Base-by-base conservation (phyloP, 2,797 vertebrate genomes). In the Austrolebias charrua region DNA sequence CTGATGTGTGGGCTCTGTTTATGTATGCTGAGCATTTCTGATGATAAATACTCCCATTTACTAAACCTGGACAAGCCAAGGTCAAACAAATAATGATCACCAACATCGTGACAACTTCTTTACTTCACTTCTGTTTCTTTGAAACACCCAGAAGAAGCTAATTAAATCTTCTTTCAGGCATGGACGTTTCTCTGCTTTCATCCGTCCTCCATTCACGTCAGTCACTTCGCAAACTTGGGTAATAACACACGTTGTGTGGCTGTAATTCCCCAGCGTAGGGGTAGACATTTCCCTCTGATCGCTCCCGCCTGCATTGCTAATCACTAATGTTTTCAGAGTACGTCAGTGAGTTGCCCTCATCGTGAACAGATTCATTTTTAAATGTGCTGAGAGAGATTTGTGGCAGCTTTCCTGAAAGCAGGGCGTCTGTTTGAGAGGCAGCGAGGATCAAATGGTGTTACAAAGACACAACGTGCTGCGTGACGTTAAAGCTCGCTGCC, bases 181-280 rank as follows among this genome's bases (percentile, higher is more conserved):
- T 49, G 43, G 86, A 83, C 81, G 79, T 77, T 69, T 12, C 71
- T 73, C 60, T 28, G 48, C 78, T 76, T 82, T 75, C 80, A 73
- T 63, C 71, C 75, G 61, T 52, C 65, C 64, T 76, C 60, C 70
- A 49, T 75, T 82, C 77, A 47, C 38, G 75, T 87, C 90, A 81
- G 60, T 74, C 79, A 49, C 55, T 1, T 60, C 48, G 8, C 79
- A 67, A 71, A 70, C 64, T 40, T 60, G 73, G 69, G 68, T 82
- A 80, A 86, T 80, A 86, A 91, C 86, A 86, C 81, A 51, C 75
- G 66, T 79, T 75, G 84, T 62, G 72, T 84, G 79, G 59, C 75
- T 43, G 2, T 62, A 82, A 86, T 82, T 89, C 85, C 72, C 69
- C 53, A 4, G 46, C 73, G 89, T 76, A 40, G 83, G 83, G 79